A percentile compares a stretch with the other conserved stretches of the same genome.
These are phyloP conservation scores for Campylomormyrus numenius DNA, from an alignment of 2,113 vertebrate species.

Conservation along the genomic window DNA sequence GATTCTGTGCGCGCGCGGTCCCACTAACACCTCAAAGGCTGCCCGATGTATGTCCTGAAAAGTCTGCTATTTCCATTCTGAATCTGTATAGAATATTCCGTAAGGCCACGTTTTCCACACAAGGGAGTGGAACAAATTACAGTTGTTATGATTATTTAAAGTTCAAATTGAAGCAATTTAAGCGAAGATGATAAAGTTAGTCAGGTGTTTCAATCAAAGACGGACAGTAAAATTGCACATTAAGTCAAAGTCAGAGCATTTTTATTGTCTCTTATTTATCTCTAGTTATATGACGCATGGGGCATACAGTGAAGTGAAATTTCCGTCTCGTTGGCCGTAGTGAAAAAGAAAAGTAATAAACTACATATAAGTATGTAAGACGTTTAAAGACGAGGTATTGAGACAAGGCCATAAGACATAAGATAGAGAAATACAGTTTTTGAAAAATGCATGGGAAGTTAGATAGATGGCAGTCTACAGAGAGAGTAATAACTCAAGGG, in stretches of 20 bases:
- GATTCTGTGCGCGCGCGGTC: not conserved
- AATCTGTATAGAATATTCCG: not conserved
- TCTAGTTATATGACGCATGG: not conserved
- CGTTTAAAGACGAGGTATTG: not conserved
- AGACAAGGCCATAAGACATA: not conserved
- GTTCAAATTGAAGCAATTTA: not conserved
- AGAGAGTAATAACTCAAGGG: not conserved
- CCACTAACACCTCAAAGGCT: not conserved
- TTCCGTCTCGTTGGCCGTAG: not conserved
- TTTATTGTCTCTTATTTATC: not conserved
- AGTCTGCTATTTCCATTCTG: not conserved
- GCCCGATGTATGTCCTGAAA: not conserved
- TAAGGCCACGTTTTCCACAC: not conserved
- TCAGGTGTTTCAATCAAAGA: not conserved
- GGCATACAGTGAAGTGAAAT: not conserved
- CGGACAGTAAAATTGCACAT: not conserved
- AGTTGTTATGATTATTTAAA: not conserved
- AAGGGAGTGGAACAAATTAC: not conserved
- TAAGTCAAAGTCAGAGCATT: not conserved
- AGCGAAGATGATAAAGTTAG: not conserved
- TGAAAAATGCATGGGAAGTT: not conserved
- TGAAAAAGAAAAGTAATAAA: not conserved
- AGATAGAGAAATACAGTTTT: not conserved
- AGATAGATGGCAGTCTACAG: not conserved
- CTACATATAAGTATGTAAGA: not conserved